Base-by-base conservation (phyloP, 2,888 invertebrate species). In the Diplolepis rosae region DNA sequence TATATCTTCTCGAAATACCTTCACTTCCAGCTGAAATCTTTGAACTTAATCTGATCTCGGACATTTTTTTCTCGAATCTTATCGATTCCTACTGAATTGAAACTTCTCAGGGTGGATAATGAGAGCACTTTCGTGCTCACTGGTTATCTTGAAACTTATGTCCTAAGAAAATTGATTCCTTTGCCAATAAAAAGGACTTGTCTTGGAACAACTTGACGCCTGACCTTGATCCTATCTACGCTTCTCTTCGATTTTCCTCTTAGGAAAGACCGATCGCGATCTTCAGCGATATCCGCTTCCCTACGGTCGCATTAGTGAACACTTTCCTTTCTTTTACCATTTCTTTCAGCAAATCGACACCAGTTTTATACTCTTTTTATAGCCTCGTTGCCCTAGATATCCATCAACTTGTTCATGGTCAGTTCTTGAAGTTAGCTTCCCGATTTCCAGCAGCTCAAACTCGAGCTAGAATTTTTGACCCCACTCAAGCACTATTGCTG, bases 1-100 rank as follows among this genome's bases (percentile, higher is more conserved):
- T 61, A 61, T 61, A 61, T 61, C 39, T 61, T 39, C 39, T n/a
- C 3, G 39, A 39, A 39, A 39, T 61, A 35, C 39, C 24, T 45
- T n/a, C n/a, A n/a, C n/a, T n/a, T n/a, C n/a, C n/a, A n/a, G n/a
- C n/a, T n/a, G n/a, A 61, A 61, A 61, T 61, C 61, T n/a, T 61
- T 24, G 24, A 27, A 61, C 35, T 61, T 61, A 39, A 61, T 61
- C 61, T 61, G 35, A n/a, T 39, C 61, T 39, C 39, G 13, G 39
- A 61, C 24, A 61, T 61, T 61, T 61, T 35, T 39, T 24, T 39
- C n/a, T 39, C 61, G 24, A 35, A 35, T 39, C 22, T n/a, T 39
- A 61, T 39, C 61, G 61, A 61, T 39, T 61, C 61, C 39, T 24
- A 39, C 39, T 39, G 61, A 61, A 61, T 39, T 24, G 61, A 61